phyloP scores from a whole-genome alignment of 2,888 invertebrate genomes.

The Lycia hirtaria region DNA sequence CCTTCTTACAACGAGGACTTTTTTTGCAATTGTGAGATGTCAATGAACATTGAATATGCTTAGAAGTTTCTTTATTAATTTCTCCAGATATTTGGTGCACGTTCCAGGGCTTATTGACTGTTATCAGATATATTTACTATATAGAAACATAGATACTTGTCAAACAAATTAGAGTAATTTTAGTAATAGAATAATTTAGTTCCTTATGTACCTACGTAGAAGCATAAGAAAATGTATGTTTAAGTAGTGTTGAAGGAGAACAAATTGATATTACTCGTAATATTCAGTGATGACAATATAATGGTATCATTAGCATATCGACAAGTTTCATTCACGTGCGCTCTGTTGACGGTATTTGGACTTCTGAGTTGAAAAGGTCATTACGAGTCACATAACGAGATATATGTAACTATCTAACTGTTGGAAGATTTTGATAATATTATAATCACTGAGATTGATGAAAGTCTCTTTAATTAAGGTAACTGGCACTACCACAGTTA shows the following conservation, averaged over 20 bases:
- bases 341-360: conserved; percentile 4
- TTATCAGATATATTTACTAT: too few species aligned
- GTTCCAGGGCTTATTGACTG: too few species aligned
- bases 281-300: conserved; percentile 11
- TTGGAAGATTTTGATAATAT: background rate
- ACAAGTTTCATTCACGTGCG: background rate
- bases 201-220: background rate
- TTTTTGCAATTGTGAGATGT: conserved; percentile 11
- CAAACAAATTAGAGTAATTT: background rate
- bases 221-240: background rate
- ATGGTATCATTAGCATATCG: conserved; percentile 23
- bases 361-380: conserved; percentile 12
- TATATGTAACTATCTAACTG: too few species aligned
- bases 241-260: background rate
- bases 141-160: background rate
- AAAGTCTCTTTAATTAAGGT: too few species aligned
- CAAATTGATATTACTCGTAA: conserved; percentile 4
- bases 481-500: background rate
- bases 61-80: too few species aligned
- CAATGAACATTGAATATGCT: conserved; percentile 11
- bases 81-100: too few species aligned
- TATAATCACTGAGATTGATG: too few species aligned
- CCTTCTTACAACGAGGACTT: conserved; percentile 3
- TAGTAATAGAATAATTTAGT: background rate
- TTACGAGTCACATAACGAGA: too few species aligned